phyloP scores from a whole-genome alignment of 2,888 invertebrate species.

The Drosophila algonquin region DNA sequence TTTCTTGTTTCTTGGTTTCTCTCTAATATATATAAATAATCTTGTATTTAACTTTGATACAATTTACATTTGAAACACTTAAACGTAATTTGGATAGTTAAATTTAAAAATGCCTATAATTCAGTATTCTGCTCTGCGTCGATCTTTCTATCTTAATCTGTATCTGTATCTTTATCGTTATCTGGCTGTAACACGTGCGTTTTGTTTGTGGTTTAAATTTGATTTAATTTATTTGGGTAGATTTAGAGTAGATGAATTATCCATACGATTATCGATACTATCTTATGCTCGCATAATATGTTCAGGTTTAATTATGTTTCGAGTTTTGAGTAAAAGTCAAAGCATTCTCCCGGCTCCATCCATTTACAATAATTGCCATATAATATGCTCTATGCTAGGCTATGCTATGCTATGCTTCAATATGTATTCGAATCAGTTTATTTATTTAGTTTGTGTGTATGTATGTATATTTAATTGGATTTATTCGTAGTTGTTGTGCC shows the following conservation, averaged over 20 bases:
- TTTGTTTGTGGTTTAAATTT: slow-evolving; percentile 53
- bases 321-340: slow-evolving; percentile 42
- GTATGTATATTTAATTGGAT: slow-evolving; percentile 39
- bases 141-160: slow-evolving; percentile 19
- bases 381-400: slow-evolving; percentile 34
- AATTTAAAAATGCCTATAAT: slow-evolving; percentile 61
- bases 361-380: slow-evolving; percentile 48
- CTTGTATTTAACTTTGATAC: slow-evolving; percentile 48
- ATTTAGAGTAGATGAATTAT: slow-evolving; percentile 51
- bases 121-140: slow-evolving; percentile 3
- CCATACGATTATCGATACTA: slow-evolving; percentile 50
- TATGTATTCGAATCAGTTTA: slow-evolving; percentile 37
- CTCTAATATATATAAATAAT: slow-evolving; percentile 35
- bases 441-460: slow-evolving; percentile 5
- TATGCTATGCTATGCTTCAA: slow-evolving; percentile 38
- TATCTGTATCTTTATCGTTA: slow-evolving; percentile 38
- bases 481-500: slow-evolving; percentile 38
- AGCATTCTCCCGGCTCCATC: slow-evolving; percentile 54
- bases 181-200: slow-evolving; percentile 73
- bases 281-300: slow-evolving; percentile 47
- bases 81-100: slow-evolving; percentile 59
- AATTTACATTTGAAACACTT: slow-evolving; percentile 75
- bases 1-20: slow-evolving; percentile 15
- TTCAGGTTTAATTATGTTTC: slow-evolving; percentile 43
- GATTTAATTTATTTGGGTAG: slow-evolving; percentile 61